Evolutionary conservation across 2,113 vertebrate species (phyloP).

Genomic region (Phyllostomus hastatus): DNA sequence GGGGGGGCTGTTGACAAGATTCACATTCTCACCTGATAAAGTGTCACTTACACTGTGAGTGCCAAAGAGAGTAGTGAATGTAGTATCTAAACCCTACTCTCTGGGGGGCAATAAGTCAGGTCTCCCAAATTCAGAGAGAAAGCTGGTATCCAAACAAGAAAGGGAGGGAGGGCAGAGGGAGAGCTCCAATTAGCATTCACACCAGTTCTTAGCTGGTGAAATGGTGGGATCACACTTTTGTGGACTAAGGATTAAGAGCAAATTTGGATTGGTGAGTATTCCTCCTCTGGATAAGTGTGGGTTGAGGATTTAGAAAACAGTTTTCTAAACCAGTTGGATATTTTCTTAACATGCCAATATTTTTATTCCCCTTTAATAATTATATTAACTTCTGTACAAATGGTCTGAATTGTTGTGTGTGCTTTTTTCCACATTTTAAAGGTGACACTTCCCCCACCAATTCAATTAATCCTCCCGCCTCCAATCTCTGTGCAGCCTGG

Average conservation of each 20-base stretch:
- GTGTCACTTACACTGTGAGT: slow-evolving; percentile 76
- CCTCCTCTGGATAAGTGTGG: slow-evolving; percentile 51
- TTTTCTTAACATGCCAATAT: slow-evolving; percentile 58
- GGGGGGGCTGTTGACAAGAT: slow-evolving; percentile 70
- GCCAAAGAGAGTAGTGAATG: slow-evolving; percentile 58
- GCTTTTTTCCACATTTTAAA: neutral
- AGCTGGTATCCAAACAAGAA: neutral
- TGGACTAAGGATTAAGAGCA: slow-evolving; percentile 71
- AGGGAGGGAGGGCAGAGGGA: neutral
- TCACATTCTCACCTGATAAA: slow-evolving; percentile 78
- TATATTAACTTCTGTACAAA: neutral
- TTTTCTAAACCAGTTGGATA: slow-evolving; percentile 45
- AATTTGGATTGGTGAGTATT: slow-evolving; percentile 70
- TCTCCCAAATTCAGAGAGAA: neutral
- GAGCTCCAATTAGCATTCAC: slow-evolving; percentile 68
- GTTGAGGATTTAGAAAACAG: slow-evolving; percentile 57
- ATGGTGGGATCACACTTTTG: slow-evolving; percentile 61
- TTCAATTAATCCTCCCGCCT: neutral
- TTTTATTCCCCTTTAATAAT: slow-evolving; percentile 69
- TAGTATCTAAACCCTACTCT: slow-evolving; percentile 2
- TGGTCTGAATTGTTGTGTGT: neutral
- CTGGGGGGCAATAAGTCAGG: neutral
- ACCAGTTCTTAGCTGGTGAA: slow-evolving; percentile 58
- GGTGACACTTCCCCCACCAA: neutral
- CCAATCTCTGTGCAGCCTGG: no score